Evolutionary conservation across 2,113 vertebrate species (phyloP), one percentile per base, ranked within the genome.

Genomic region (Zingel zingel): DNA sequence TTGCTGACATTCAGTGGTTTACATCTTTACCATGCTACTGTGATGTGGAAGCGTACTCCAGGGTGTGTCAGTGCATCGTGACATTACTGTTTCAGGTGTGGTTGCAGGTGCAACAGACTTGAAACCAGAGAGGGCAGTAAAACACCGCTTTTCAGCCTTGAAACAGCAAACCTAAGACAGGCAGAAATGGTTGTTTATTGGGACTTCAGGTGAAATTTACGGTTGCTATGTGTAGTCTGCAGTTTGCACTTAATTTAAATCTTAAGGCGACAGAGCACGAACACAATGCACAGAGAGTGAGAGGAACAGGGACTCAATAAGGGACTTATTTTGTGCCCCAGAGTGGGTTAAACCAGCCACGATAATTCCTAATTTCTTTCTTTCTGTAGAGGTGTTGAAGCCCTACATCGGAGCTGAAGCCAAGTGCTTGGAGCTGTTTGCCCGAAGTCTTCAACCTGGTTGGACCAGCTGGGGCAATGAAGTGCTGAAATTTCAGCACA

Each of bases 381-480:
- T 43, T 27, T 48, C 79, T 48, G 68, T 91, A 99, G 98, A 94
- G 33, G 93, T 98, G 85, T 84, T 99, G 87, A 96, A 96, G 92
- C 96, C 96, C 64, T 97, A 96, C 89, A 70, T 97, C 51, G 89
- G 88, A 51, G 90, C 94, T 47, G 93, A 93, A 53, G 94, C 94
- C 7, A 83, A 94, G 62, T 96, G 95, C 92, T 94, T 99, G 94
- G 98, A 99, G 92, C 86, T 99, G 91, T 99, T 99, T 91, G 98
- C 98, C 82, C 95, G 97, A 78, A 97, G 91, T 91, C 96, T 99
- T 16, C 98, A 97, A 81, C 96, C 97, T 1, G 97, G 97, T 33
- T 99, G 98, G 97, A 97, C 97, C 79, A 98, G 98, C 88, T 99
- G 98, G 98, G 98, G 98, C 82, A 99, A 99, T 1, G 98, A 99